phyloP scores from a whole-genome alignment of 2,113 vertebrate species.

The Phaethon lepturus region DNA sequence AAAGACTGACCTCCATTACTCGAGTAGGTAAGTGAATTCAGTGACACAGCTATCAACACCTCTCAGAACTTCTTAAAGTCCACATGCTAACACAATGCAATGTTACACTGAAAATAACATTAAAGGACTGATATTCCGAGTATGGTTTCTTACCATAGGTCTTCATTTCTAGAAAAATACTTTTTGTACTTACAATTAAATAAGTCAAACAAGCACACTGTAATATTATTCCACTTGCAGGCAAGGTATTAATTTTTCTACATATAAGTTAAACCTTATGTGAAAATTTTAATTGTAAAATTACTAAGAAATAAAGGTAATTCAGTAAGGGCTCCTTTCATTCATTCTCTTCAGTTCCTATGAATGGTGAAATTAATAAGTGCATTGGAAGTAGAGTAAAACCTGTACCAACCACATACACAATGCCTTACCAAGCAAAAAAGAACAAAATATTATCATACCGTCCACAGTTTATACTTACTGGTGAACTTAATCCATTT shows the following conservation, averaged over 20 bases:
- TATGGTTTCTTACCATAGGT: rapidly evolving
- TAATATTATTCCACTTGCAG: neutral
- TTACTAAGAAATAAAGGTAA: neutral
- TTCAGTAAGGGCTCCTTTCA: neutral
- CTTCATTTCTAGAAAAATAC: neutral
- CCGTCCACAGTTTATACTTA: neutral
- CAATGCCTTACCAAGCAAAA: neutral
- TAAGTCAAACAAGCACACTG: neutral
- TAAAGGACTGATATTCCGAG: neutral
- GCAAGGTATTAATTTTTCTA: neutral
- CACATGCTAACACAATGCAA: neutral
- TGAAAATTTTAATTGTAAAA: neutral
- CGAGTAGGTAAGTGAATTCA: neutral
- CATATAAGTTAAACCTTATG: neutral
- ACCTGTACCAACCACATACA: neutral
- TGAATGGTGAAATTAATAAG: neutral
- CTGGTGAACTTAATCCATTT: neutral
- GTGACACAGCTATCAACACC: neutral
- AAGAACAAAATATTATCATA: neutral
- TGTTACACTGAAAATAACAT: neutral
- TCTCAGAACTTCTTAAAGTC: neutral
- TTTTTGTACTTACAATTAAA: neutral
- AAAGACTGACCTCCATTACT: neutral
- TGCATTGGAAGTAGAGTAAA: neutral
- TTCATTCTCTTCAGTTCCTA: neutral